Base-by-base conservation (phyloP, 2,888 invertebrate genomes). In the Pimpla rufipes region DNA sequence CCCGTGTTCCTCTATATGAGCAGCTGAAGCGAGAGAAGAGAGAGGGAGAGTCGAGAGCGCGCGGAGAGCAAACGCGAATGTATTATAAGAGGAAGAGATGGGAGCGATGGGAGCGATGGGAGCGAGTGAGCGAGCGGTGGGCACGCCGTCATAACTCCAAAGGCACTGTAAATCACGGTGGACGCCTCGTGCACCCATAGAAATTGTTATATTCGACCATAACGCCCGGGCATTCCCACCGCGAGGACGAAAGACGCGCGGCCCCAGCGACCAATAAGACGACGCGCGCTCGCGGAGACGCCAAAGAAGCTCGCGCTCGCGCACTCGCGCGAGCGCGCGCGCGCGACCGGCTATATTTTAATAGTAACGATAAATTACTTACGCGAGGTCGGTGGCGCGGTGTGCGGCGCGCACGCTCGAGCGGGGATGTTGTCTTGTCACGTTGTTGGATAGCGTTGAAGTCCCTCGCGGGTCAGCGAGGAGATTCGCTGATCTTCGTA, bases 351-450 rank as follows among this genome's bases (percentile, higher is more conserved):
- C 89, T 89, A 91, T 92, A 91, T 90, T 92, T 92, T 92, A 92
- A 92, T 92, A 90, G 91, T 91, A 89, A 91, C 92, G 88, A 91
- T 92, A 92, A 92, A 92, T 92, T 90, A 92, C 88, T 89, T 87
- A 89, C 87, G 88, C 87, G 87, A 88, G 89, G 68, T 78, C 23
- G 66, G 66, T 42, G 86, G 87, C 88, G 88, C 88, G 88, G 89
- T 88, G 88, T n/a, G n/a, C n/a, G n/a, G n/a, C n/a, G 88, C 89
- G 87, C 87, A 88, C 87, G 85, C 83, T 81, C 80, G n/a, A n/a
- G 86, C 84, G 86, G 81, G 76, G 87, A 82, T n/a, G n/a, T n/a
- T 87, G 45, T 59, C 73, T 73, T 29, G 73, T 73, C 73, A 47
- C 73, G 73, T 73, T 37, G 87, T 29, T 35, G 47, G 59, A 73